phyloP scores from a whole-genome alignment of 1,140 invertebrate genomes.

The Mycetomoellerius zeteki region DNA sequence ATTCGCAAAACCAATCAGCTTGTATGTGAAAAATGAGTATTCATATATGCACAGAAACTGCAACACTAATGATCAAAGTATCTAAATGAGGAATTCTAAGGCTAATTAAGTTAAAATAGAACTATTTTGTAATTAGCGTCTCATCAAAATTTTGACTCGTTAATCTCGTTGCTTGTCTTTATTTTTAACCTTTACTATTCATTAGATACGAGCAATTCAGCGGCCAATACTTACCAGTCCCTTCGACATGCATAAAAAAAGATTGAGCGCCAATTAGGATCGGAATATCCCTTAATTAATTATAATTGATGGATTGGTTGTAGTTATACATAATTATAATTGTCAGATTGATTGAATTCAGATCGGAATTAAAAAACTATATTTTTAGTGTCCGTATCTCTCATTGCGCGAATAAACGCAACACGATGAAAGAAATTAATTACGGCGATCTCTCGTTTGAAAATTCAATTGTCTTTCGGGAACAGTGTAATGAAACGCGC shows the following conservation, averaged over 20 bases:
- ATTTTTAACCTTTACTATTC: conserved; percentile 5
- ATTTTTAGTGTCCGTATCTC: conserved; percentile 5
- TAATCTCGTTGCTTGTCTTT: background rate
- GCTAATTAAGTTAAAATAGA: background rate
- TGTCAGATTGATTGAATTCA: background rate
- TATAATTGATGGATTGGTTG: conserved; percentile 38
- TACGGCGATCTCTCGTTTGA: conserved; percentile 1
- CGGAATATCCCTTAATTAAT: conserved; percentile 49
- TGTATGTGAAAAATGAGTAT: conserved; percentile 5
- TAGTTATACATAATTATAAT: conserved; percentile 14
- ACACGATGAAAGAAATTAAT: conserved; percentile 8
- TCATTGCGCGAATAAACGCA: background rate
- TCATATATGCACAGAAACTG: background rate
- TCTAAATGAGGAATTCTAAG: background rate
- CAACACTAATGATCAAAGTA: background rate
- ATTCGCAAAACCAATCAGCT: conserved; percentile 23
- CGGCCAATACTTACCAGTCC: conserved; percentile 78
- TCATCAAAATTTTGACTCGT: conserved; percentile 12
- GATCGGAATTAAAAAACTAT: background rate
- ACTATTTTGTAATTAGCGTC: conserved; percentile 2
- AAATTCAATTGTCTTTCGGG: conserved; percentile 7
- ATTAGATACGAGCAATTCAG: conserved; percentile 28
- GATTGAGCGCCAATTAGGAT: conserved; percentile 61
- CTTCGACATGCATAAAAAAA: conserved; percentile 77
- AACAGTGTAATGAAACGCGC: conserved; percentile 13